Evolutionary conservation across 1,140 invertebrate genomes (phyloP).

Genomic region (Orchesella cincta): DNA sequence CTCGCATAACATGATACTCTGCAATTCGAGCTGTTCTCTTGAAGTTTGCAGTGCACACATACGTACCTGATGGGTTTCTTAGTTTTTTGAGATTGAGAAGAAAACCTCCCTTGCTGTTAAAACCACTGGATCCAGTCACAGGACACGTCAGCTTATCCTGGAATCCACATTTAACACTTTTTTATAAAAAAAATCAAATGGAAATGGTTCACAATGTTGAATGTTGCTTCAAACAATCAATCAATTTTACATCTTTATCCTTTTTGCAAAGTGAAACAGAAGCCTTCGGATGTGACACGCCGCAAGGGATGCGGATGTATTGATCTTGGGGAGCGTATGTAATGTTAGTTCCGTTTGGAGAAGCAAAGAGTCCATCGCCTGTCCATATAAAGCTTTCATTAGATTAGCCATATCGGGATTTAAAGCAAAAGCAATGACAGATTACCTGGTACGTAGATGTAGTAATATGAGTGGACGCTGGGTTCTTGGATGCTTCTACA

Average conservation of each 20-base stretch:
- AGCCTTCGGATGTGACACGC: neutral
- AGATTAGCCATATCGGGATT: neutral
- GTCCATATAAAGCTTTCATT: neutral
- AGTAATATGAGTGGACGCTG: conserved; percentile 18
- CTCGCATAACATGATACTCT: neutral
- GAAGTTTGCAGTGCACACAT: conserved; percentile 5
- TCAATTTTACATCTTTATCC: neutral
- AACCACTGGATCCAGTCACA: conserved; percentile 7
- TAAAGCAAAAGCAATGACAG: neutral
- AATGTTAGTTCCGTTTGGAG: neutral
- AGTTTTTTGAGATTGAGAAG: conserved; percentile 15
- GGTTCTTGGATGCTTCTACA: conserved; percentile 28
- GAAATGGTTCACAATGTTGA: neutral
- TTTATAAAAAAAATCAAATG: neutral
- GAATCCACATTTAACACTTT: neutral
- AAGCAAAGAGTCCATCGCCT: neutral
- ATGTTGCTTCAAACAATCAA: neutral
- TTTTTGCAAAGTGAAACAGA: conserved; percentile 14
- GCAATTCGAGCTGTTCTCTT: neutral
- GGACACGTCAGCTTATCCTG: conserved; percentile 15
- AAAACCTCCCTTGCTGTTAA: conserved; percentile 9
- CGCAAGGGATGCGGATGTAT: conserved; percentile 1
- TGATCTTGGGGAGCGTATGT: neutral
- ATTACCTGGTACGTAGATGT: conserved; percentile 27
- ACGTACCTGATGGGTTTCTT: neutral